Evolutionary conservation across 2,797 vertebrate species (phyloP).

Genomic region (Clarias laeviceps): DNA sequence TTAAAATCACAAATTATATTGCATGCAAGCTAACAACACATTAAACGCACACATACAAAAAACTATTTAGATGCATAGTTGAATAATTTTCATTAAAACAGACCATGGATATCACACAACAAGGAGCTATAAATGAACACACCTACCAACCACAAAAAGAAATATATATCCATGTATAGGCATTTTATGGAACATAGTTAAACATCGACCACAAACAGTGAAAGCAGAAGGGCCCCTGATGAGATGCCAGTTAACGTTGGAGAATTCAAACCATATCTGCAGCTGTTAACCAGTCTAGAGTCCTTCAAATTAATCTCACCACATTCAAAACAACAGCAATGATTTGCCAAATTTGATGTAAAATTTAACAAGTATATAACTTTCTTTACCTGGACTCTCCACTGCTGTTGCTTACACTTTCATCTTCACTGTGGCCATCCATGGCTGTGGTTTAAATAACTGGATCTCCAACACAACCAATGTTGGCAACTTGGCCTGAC

Average conservation of each 20-base stretch:
- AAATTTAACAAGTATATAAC: not conserved
- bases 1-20: not conserved
- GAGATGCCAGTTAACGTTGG: not conserved
- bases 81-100: not conserved
- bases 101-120: not conserved
- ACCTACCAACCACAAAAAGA: not conserved
- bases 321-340: not conserved
- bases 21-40: not conserved
- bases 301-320: not conserved
- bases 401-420: slow-evolving; percentile 93
- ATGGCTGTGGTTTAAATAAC: slow-evolving; percentile 77
- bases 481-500: slow-evolving; percentile 31
- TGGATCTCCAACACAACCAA: slow-evolving; percentile 54
- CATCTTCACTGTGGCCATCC: slow-evolving; percentile 96
- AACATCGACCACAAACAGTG: not conserved
- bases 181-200: not conserved
- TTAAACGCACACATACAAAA: not conserved
- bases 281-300: not conserved
- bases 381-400: slow-evolving; percentile 91
- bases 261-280: not conserved
- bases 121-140: too few relatives aligned
- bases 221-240: not conserved
- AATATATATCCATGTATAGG: too few relatives aligned
- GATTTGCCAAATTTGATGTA: too few relatives aligned
- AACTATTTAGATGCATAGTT: not conserved